phyloP scores from a whole-genome alignment of 1,140 invertebrate species.

The Bathynomus jamesi region DNA sequence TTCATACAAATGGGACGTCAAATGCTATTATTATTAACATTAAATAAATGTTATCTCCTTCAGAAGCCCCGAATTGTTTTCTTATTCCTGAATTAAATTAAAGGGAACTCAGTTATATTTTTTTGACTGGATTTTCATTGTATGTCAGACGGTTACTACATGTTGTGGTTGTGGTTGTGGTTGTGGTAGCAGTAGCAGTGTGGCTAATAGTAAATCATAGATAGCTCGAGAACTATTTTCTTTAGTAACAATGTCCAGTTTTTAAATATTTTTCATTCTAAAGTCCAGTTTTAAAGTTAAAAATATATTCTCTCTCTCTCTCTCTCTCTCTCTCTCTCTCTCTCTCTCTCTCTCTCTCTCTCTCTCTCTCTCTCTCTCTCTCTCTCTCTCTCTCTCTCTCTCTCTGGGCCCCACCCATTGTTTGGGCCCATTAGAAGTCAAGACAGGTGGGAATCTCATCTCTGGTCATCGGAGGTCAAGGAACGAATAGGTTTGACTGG shows the following conservation, averaged over 20 bases:
- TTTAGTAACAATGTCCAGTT: not conserved
- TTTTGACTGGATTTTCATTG: too few species aligned
- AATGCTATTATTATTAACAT: too few species aligned
- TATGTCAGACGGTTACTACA: too few species aligned
- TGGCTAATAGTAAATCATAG: too few species aligned
- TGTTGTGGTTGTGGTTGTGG: too few species aligned
- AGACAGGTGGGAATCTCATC: not conserved
- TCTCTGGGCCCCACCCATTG: not conserved
- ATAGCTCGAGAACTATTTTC: not conserved
- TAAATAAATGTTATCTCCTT: too few species aligned
- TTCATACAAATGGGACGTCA: too few species aligned
- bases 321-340: not conserved
- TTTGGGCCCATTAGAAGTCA: not conserved
- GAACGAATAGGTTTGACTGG: not conserved
- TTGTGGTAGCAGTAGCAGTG: too few species aligned
- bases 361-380: not conserved
- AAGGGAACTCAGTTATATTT: too few species aligned
- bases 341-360: not conserved
- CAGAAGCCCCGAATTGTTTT: too few species aligned
- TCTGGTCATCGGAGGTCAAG: not conserved
- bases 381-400: not conserved
- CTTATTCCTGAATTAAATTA: too few species aligned
- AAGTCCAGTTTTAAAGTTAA: not conserved
- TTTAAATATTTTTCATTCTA: not conserved
- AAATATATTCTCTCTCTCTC: not conserved